These are phyloP conservation scores for Falco biarmicus DNA, from an alignment of 2,797 vertebrate genomes.

Conservation along the genomic window DNA sequence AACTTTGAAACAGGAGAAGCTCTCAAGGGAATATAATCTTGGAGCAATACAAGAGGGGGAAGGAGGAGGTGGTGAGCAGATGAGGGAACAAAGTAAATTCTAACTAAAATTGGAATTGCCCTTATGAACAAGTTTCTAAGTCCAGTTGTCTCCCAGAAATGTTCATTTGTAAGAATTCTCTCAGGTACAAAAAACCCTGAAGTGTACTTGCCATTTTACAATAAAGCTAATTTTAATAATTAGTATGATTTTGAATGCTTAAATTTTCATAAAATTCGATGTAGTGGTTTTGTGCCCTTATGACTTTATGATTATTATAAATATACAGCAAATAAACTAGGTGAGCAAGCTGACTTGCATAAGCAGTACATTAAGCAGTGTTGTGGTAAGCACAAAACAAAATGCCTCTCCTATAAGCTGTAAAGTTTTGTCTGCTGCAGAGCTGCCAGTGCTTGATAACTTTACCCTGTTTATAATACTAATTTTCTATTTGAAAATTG, in stretches of 20 bases:
- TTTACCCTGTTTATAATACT: neutral
- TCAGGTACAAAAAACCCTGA: neutral
- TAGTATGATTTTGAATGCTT: neutral
- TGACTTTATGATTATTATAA: neutral
- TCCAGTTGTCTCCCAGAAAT: neutral
- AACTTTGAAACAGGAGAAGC: conserved; percentile 12
- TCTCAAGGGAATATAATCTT: neutral
- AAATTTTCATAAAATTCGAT: neutral
- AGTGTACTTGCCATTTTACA: neutral
- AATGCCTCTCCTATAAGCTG: neutral
- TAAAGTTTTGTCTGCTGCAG: neutral
- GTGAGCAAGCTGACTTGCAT: neutral
- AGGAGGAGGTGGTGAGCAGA: neutral
- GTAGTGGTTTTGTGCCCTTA: neutral
- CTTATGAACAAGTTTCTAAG: neutral
- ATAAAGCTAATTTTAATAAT: neutral
- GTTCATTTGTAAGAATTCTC: neutral
- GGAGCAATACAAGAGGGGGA: neutral
- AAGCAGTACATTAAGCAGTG: neutral
- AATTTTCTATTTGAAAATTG: neutral
- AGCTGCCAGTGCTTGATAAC: neutral
- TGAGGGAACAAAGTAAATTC: neutral
- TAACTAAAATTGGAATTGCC: neutral
- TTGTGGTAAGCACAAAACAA: neutral
- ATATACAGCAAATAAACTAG: neutral